These are phyloP conservation scores for Gavialis gangeticus DNA, from an alignment of 2,113 vertebrate genomes.

Conservation along the genomic window DNA sequence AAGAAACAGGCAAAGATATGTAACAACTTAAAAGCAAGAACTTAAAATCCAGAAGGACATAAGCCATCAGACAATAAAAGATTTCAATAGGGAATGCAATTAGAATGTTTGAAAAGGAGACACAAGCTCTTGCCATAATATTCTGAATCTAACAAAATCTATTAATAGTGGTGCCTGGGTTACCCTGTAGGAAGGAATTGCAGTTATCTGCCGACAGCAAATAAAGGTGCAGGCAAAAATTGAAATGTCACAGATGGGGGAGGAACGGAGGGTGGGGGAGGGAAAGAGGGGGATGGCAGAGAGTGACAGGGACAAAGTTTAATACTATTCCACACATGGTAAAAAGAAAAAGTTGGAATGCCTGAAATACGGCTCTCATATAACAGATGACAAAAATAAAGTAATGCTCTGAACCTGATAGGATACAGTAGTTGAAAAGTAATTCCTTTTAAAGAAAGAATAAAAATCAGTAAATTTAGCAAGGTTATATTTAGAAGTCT, in stretches of 20 bases:
- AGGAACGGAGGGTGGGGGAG: too few species aligned
- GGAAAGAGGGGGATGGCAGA: too few species aligned
- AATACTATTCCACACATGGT: background rate
- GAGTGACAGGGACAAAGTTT: background rate
- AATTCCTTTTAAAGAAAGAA: slow-evolving; percentile 56
- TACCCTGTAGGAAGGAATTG: slow-evolving; percentile 20
- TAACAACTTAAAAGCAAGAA: background rate
- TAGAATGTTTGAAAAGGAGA: background rate
- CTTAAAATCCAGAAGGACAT: background rate
- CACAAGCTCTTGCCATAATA: background rate
- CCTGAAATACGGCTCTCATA: slow-evolving; percentile 20
- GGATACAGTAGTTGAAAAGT: slow-evolving; percentile 24
- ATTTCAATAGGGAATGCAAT: background rate
- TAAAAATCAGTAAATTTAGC: slow-evolving; percentile 24
- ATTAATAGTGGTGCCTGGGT: background rate
- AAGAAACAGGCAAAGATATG: background rate
- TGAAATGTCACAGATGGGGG: background rate
- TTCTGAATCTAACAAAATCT: background rate
- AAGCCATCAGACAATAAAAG: background rate
- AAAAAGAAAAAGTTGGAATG: slow-evolving; percentile 29
- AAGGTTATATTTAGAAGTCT: slow-evolving; percentile 44
- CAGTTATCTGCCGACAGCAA: background rate
- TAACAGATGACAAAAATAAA: background rate
- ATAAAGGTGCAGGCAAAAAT: slow-evolving; percentile 43
- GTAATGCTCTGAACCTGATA: background rate